A percentile compares a stretch with the other conserved stretches of the same genome.
Evolutionary conservation across 2,797 vertebrate genomes (phyloP).

Genomic region (Dryobates pubescens): DNA sequence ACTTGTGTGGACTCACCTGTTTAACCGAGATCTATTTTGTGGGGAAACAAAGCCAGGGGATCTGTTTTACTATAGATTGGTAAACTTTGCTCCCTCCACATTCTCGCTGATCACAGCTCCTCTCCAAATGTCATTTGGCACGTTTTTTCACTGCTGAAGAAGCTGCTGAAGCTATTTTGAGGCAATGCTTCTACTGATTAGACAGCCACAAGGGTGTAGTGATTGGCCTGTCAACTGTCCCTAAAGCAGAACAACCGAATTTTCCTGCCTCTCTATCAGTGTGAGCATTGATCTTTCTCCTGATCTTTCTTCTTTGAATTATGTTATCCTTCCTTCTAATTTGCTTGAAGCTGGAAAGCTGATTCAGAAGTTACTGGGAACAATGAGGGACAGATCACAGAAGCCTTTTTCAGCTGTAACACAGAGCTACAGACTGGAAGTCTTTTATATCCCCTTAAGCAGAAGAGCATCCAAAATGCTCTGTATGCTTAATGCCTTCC

Average conservation of each 20-base stretch:
- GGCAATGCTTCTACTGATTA: background rate
- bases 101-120: background rate
- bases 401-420: rapidly evolving
- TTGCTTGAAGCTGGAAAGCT: background rate
- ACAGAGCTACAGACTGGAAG: background rate
- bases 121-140: background rate
- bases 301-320: background rate
- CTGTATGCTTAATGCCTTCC: background rate
- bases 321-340: background rate
- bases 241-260: background rate
- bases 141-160: background rate
- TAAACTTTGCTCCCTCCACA: background rate
- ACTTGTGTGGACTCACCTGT: no score
- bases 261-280: background rate
- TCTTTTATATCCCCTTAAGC: no score
- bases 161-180: background rate
- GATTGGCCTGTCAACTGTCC: background rate
- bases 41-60: background rate
- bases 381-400: rapidly evolving
- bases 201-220: background rate
- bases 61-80: background rate
- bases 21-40: background rate
- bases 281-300: background rate
- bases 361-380: background rate
- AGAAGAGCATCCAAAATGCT: background rate